phyloP scores from a whole-genome alignment of 2,113 vertebrate genomes.

The Bostrychus sinensis region DNA sequence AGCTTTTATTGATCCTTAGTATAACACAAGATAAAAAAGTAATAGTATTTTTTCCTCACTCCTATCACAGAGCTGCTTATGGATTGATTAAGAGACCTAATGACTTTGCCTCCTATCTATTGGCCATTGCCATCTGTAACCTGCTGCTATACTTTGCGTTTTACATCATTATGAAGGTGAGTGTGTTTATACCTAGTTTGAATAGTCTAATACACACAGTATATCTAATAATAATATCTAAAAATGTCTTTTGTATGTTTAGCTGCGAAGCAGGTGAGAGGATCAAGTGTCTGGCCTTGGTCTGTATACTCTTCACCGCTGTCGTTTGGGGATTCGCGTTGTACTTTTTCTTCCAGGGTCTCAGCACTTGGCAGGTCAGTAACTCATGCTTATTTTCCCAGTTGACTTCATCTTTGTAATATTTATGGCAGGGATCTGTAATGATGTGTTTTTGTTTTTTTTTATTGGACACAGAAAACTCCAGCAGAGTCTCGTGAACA shows the following conservation, averaged over 20 bases:
- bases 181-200: constrained; percentile 7
- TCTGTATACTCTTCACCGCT: constrained; percentile 90
- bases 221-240: background rate
- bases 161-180: constrained; percentile 99
- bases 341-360: constrained; percentile 99
- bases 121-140: constrained; percentile 98
- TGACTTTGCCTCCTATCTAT: constrained; percentile 95
- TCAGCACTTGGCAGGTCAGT: constrained; percentile 98
- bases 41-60: background rate
- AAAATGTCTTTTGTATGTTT: background rate
- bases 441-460: background rate
- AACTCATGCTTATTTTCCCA: background rate
- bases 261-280: constrained; percentile 86
- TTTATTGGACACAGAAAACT: constrained; percentile 88
- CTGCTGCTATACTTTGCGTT: constrained; percentile 97
- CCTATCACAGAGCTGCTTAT: constrained; percentile 85
- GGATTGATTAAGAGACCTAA: constrained; percentile 92
- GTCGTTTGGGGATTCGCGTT: constrained; percentile 96
- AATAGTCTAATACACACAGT: background rate
- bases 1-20: background rate
- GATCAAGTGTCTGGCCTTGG: constrained; percentile 88
- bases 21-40: background rate
- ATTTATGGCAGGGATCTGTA: background rate
- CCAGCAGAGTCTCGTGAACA: constrained; percentile 95
- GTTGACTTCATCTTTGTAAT: background rate